Percentiles rank a stretch among this genome's conserved stretches.
These are phyloP conservation scores for Gymnopithys bicolor DNA, from an alignment of 2,797 vertebrate species.

Conservation along the genomic window DNA sequence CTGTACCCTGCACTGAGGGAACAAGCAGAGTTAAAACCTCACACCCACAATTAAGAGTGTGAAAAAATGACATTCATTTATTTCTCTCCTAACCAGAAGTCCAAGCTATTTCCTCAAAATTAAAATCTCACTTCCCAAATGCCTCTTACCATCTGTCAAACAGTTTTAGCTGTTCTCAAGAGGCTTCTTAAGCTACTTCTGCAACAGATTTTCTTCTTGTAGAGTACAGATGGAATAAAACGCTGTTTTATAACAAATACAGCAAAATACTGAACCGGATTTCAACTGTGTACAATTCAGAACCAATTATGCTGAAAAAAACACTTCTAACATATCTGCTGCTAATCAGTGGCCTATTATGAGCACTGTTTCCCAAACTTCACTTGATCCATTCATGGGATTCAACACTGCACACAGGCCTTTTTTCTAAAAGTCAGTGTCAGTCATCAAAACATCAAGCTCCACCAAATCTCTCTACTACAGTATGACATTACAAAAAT, in stretches of 20 bases:
- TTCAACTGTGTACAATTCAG: not conserved
- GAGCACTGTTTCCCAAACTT: not conserved
- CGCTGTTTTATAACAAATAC: slow-evolving; percentile 59
- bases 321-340: not conserved
- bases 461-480: not conserved
- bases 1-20: not conserved
- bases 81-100: slow-evolving; percentile 11
- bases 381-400: not conserved
- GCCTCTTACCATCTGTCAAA: slow-evolving; percentile 57
- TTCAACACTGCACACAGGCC: not conserved
- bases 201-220: slow-evolving; percentile 61
- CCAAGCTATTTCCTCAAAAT: not conserved
- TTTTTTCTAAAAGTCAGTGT: not conserved
- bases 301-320: not conserved
- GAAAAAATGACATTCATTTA: slow-evolving; percentile 33
- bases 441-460: not conserved
- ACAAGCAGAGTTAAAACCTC: not conserved
- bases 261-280: slow-evolving; percentile 27
- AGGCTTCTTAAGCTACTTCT: slow-evolving; percentile 44
- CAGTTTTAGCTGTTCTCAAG: slow-evolving; percentile 25
- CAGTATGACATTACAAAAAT: not conserved
- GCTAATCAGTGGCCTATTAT: not conserved
- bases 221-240: slow-evolving; percentile 63
- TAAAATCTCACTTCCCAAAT: slow-evolving; percentile 38
- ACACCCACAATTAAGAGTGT: not conserved